Conservation (phyloP, 2,797 vertebrate species). For the Onychomys arenicola region DNA sequence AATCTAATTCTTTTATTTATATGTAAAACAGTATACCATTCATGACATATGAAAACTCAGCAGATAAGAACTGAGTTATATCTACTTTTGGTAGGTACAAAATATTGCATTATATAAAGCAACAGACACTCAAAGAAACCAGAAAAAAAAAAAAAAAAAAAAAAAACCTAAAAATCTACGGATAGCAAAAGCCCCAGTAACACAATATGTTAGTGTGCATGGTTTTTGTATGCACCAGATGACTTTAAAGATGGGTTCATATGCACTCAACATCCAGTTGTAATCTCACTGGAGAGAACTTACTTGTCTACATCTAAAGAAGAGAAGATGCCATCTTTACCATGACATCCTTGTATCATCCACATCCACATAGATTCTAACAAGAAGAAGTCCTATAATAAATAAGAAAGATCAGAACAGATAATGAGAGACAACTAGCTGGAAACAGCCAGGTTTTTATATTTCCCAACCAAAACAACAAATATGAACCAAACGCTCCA, state of each 20-base stretch:
- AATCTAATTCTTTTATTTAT: constrained; percentile 92
- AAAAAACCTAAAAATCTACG: constrained; percentile 97
- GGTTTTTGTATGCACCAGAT: neutral
- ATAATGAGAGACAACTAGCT: neutral
- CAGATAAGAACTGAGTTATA: constrained; percentile 94
- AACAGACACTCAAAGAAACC: constrained; percentile 95
- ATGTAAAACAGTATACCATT: constrained; percentile 94
- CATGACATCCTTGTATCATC: neutral
- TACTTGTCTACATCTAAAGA: neutral
- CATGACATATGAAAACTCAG: constrained; percentile 94
- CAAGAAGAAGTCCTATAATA: neutral
- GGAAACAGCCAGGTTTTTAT: neutral
- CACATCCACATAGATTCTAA: neutral
- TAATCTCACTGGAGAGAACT: neutral
- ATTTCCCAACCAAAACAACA: constrained; percentile 7
- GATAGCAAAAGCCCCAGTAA: constrained; percentile 87
- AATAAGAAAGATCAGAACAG: neutral
- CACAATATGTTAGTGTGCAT: neutral
- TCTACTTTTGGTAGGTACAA: constrained; percentile 97
- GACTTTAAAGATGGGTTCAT: neutral
- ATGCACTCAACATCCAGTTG: neutral
- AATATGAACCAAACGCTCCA: neutral
- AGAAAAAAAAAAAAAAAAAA: constrained; percentile 91
- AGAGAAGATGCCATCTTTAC: neutral
- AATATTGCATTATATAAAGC: constrained; percentile 97